Conservation (phyloP, 2,113 vertebrate species). For the Archocentrus centrarchus region DNA sequence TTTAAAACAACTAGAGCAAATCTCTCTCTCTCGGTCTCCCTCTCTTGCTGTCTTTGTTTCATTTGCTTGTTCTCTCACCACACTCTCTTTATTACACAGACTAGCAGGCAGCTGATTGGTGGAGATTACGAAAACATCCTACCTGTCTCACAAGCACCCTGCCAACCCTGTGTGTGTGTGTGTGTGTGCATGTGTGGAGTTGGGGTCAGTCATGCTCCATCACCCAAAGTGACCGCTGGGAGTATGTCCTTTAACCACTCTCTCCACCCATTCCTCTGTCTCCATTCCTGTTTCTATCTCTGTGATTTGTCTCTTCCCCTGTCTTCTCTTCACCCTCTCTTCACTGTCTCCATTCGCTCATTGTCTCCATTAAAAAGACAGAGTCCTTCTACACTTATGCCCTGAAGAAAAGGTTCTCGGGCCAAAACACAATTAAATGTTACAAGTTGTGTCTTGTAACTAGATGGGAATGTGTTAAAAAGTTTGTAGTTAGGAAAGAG, state of each 20-base stretch:
- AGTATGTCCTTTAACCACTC: constrained; percentile 51
- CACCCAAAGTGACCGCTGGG: constrained; percentile 88
- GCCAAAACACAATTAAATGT: background rate
- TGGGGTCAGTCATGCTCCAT: constrained; percentile 88
- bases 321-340: background rate
- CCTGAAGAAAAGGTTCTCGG: background rate
- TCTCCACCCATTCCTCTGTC: background rate
- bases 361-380: background rate
- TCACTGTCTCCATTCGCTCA: background rate
- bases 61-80: constrained; percentile 18
- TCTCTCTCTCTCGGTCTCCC: constrained; percentile 46
- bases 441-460: background rate
- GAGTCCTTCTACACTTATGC: background rate
- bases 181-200: constrained; percentile 85
- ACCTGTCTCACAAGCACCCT: constrained; percentile 81
- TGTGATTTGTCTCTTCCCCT: background rate
- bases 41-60: constrained; percentile 9
- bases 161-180: constrained; percentile 82
- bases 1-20: constrained; percentile 83
- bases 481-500: background rate
- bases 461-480: background rate
- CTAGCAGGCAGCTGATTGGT: constrained; percentile 92
- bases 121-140: constrained; percentile 88
- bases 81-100: constrained; percentile 84
- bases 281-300: constrained; percentile 1